Base-by-base conservation (phyloP, 2,113 vertebrate species). In the Pyrgilauda ruficollis region DNA sequence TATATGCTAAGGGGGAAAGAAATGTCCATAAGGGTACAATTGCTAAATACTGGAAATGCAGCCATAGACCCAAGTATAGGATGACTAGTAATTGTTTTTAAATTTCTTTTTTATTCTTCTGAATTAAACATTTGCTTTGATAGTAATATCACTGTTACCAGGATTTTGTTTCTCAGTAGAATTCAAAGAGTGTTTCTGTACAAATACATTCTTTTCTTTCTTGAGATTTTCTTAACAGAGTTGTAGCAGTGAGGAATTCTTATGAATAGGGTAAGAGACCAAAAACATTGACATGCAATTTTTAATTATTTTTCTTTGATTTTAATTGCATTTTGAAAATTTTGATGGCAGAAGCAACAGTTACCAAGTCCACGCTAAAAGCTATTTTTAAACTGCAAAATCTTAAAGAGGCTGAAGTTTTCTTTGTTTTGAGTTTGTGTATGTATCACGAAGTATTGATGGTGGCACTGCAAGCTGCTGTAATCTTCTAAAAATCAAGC, bases 1-100 rank as follows among this genome's bases (percentile, higher is more conserved):
- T 23, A 16, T 22, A 49, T 62, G 14, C 8, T 17, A 43, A 33
- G 7, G 4, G 28, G 3, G 1, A 7, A 6, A 19, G 15, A 9
- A 27, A 67, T 19, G 8, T 69, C 3, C 43, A 14, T 20, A 69
- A 44, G 3, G 14, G 1, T 47, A 9, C 43, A 53, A 27, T 10
- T 69, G 33, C 12, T 66, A 64, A 81, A 50, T 91, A n/a, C 27
- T 86, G n/a, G 24, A 9, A 72, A 74, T 64, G 59, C 26, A 73
- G 28, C 19, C 13, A 31, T 13, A 43, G 49, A 61, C 10, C 6
- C 13, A 84, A 72, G 15, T 27, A 49, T 13, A 33, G 8, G 17
- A 52, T 1, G 0, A 10, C 5, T 44, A 9, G 18, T 56, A 18
- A 52, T 3, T 26, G 35, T 52, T 47, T 46, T n/a, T 1, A 8